Conservation (phyloP, 2,113 vertebrate genomes). For the Leucopsar rothschildi region DNA sequence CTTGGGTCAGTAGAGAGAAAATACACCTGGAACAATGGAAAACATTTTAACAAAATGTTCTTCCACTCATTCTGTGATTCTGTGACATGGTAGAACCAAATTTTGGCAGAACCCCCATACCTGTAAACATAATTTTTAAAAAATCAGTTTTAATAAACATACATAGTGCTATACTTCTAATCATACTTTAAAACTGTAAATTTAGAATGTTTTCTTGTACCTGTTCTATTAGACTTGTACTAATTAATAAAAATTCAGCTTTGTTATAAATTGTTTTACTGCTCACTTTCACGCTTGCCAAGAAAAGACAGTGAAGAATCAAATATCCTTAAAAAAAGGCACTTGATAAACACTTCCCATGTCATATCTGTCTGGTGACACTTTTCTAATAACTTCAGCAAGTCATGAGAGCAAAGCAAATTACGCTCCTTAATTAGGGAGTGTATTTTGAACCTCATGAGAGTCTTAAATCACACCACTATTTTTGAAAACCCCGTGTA, state of each 20-base stretch:
- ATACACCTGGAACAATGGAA: not conserved
- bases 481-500: not conserved
- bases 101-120: not conserved
- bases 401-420: not conserved
- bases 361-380: not conserved
- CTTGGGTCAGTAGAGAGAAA: not conserved
- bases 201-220: not conserved
- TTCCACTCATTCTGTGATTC: not conserved
- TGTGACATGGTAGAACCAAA: not conserved
- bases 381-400: not conserved
- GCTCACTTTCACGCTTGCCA: not conserved
- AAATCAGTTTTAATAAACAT: not conserved
- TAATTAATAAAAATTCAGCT: not conserved
- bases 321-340: not conserved
- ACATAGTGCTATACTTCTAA: rapidly evolving
- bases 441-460: not conserved
- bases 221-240: not conserved
- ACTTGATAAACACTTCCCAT: not conserved
- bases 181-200: not conserved
- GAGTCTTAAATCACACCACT: not conserved
- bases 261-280: not conserved
- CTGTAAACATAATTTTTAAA: rapidly evolving
- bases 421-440: not conserved
- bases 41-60: not conserved
- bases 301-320: not conserved